These are phyloP conservation scores for Dromaius novaehollandiae DNA, from an alignment of 2,113 vertebrate genomes.

Conservation along the genomic window DNA sequence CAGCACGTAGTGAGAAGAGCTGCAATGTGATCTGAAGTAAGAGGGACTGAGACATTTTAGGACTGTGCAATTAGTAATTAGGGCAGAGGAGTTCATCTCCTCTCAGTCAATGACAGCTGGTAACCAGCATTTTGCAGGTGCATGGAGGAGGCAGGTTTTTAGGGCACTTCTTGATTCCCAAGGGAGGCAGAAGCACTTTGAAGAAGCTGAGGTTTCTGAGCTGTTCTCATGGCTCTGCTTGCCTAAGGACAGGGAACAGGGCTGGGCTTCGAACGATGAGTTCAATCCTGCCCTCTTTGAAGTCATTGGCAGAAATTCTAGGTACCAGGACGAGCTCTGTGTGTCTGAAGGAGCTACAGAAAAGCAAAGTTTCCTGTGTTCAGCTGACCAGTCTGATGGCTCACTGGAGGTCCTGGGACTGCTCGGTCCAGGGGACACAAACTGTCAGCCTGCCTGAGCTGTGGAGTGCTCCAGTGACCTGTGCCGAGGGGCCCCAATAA, in stretches of 20 bases:
- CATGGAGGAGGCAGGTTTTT: not conserved
- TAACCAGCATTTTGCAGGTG: not conserved
- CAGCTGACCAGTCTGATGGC: not conserved
- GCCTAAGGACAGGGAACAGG: conserved; percentile 38
- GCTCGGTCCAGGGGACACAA: not conserved
- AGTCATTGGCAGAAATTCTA: conserved; percentile 51
- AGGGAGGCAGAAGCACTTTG: conserved; percentile 18
- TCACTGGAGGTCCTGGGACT: not conserved
- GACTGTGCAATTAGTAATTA: not conserved
- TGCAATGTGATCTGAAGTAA: not conserved
- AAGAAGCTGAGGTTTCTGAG: conserved; percentile 57
- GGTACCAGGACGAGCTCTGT: not conserved
- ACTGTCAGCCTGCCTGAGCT: not conserved
- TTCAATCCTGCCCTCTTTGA: conserved; percentile 64
- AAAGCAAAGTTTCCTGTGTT: not conserved
- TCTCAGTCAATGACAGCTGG: accelerated
- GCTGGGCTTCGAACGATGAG: conserved; percentile 7
- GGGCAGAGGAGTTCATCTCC: accelerated
- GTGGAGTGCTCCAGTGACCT: not conserved
- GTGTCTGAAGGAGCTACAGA: not conserved
- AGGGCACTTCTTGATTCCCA: conserved; percentile 9
- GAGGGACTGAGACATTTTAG: not conserved
- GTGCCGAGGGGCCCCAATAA: not conserved
- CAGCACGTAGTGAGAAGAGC: accelerated
- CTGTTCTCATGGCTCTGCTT: conserved; percentile 54